Evolutionary conservation across 2,888 invertebrate species (phyloP).

Genomic region (Melanchra persicariae): DNA sequence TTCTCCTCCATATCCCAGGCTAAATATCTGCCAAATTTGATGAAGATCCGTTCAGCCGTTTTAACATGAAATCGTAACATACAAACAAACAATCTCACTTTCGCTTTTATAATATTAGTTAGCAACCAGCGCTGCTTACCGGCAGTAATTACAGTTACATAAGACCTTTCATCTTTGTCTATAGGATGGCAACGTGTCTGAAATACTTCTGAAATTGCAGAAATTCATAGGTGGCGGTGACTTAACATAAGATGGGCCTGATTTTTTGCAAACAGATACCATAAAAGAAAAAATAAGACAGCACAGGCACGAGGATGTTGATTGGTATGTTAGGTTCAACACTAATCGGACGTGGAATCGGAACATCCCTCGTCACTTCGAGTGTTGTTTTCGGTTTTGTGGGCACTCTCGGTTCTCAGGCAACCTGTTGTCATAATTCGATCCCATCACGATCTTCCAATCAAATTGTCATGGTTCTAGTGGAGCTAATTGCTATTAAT

Average conservation of each 20-base stretch:
- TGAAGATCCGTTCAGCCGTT: no score
- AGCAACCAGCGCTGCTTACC: no score
- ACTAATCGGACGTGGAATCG: neutral
- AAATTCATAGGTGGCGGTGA: neutral
- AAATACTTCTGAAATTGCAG: neutral
- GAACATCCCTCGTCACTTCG: neutral
- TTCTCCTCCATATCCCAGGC: no score
- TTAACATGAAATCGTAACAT: no score
- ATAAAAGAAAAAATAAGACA: neutral
- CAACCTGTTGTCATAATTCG: conserved; percentile 49
- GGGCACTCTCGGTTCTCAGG: conserved; percentile 13
- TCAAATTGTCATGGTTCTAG: conserved; percentile 45
- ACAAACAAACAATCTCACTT: no score
- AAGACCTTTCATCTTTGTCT: neutral
- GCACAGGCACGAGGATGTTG: neutral
- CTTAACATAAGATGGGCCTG: no score
- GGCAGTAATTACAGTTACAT: no score
- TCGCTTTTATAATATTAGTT: no score
- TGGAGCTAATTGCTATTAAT: conserved; percentile 37
- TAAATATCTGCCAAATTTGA: no score
- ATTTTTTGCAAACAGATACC: no score
- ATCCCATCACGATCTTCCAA: conserved; percentile 47
- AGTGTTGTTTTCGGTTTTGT: conserved; percentile 13
- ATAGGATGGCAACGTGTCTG: neutral
- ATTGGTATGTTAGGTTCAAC: neutral